Base-by-base conservation (phyloP, 2,797 vertebrate species). In the Anolis apletophallus region DNA sequence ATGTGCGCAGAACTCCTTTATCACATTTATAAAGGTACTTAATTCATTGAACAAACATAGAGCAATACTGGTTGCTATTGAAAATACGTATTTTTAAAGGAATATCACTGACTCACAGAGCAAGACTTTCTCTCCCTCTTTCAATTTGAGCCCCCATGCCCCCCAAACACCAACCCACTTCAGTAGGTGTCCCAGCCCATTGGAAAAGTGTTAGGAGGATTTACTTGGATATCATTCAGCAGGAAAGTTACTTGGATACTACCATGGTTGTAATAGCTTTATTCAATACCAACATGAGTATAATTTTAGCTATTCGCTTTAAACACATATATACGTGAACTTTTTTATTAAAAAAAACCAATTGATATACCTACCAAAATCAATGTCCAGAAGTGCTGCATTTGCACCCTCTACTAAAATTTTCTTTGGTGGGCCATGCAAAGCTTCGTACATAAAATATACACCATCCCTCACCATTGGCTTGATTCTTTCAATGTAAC, bases 341-440 rank as follows among this genome's bases (percentile, higher is more conserved):
- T 2, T 1, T 32, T 67, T 84, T 81, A 86, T 74, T 87, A 75
- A 85, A 77, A 61, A 61, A 57, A 57, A 16, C 4, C 59, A 83
- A 69, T 83, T 17, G 80, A 71, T 82, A 91, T 92, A 97, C 98
- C 95, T 95, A 99, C 99, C 99, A 91, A 99, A 99, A 96, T 99
- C 98, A 81, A 99, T 99, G 96, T 99, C 99, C 93, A 99, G 95
- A 29, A 99, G 96, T 0, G 98, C 98, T 81, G 99, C 98, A 79
- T 99, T 99, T 92, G 99, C 99, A 86, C 99, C 99, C 95, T 99
- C 99, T 92, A 99, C 99, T 93, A 99, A 96, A 94, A 99, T 99
- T 93, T 98, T 99, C 97, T 98, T 98, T 26, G 98, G 96, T 83
- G 98, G 96, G 61, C 98, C 98, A 76, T 99, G 98, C 5, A 99